Conservation (phyloP, 1,140 invertebrate genomes). For the Yoshiicerus persimilis region DNA sequence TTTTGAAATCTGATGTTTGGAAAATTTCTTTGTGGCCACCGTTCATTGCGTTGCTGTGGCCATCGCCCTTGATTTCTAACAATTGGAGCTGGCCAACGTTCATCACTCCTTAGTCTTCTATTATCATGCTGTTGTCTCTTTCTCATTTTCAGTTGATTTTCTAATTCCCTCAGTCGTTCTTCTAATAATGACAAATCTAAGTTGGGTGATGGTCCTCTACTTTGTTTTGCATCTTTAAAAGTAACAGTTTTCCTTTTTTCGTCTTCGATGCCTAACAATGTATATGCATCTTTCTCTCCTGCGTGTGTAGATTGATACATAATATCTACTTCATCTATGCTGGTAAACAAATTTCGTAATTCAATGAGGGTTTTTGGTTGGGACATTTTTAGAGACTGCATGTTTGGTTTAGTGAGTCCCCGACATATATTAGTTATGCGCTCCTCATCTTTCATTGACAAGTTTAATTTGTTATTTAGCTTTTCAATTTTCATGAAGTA, state of each 20-base stretch:
- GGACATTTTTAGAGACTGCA: neutral
- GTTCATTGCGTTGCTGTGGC: too few relatives aligned
- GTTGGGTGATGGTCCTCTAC: neutral
- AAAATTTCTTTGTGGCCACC: too few relatives aligned
- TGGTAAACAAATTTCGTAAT: neutral
- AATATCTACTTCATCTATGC: neutral
- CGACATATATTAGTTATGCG: neutral
- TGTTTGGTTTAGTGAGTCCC: neutral
- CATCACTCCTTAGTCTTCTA: too few relatives aligned
- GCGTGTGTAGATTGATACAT: neutral
- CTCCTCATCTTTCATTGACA: neutral
- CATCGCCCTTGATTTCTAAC: too few relatives aligned
- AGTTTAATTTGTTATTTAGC: neutral
- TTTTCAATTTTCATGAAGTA: neutral
- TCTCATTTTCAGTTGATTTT: too few relatives aligned
- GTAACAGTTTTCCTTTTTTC: neutral
- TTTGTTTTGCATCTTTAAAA: neutral
- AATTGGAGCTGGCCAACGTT: too few relatives aligned
- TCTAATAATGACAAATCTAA: neutral
- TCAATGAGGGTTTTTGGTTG: neutral
- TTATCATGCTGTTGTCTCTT: too few relatives aligned
- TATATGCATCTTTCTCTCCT: neutral
- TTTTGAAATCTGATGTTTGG: too few relatives aligned
- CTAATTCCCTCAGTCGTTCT: too few relatives aligned
- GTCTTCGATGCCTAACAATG: neutral